A percentile compares a stretch with the other conserved stretches of the same genome.
These are phyloP conservation scores for Austrolebias charrua DNA, from an alignment of 2,797 vertebrate species.

Conservation along the genomic window DNA sequence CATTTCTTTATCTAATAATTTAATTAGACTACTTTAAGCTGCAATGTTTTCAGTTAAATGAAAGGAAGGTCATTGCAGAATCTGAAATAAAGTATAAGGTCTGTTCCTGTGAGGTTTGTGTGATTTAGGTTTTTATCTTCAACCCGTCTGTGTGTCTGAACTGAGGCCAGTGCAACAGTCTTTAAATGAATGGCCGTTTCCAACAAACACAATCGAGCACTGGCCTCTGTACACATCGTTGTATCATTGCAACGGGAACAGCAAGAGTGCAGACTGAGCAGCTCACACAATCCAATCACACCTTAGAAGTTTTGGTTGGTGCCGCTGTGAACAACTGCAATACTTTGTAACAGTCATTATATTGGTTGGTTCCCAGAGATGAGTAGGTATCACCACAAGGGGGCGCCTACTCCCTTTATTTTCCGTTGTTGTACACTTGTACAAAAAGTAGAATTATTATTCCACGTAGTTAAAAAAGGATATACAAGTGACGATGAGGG, in stretches of 20 bases:
- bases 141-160: slow-evolving; percentile 19
- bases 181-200: slow-evolving; percentile 44
- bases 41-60: slow-evolving; percentile 12
- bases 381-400: too few species aligned
- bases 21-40: too few species aligned
- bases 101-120: slow-evolving; percentile 10
- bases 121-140: slow-evolving; percentile 13
- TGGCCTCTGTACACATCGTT: slow-evolving; percentile 40
- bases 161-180: slow-evolving; percentile 45
- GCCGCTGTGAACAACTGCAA: slow-evolving; percentile 5
- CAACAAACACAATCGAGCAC: slow-evolving; percentile 57
- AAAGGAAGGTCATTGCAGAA: slow-evolving; percentile 1
- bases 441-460: too few species aligned
- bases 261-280: slow-evolving; percentile 59
- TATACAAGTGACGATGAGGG: too few species aligned
- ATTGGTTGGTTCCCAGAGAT: too few species aligned
- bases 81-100: not conserved
- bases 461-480: too few species aligned
- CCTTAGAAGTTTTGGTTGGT: slow-evolving; percentile 25
- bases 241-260: slow-evolving; percentile 41
- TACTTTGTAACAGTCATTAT: too few species aligned
- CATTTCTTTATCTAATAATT: too few species aligned
- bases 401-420: too few species aligned
- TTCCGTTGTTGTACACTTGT: too few species aligned
- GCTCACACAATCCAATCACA: slow-evolving; percentile 32